Evolutionary conservation across 2,113 vertebrate species (phyloP).

Genomic region (Sitta europaea): DNA sequence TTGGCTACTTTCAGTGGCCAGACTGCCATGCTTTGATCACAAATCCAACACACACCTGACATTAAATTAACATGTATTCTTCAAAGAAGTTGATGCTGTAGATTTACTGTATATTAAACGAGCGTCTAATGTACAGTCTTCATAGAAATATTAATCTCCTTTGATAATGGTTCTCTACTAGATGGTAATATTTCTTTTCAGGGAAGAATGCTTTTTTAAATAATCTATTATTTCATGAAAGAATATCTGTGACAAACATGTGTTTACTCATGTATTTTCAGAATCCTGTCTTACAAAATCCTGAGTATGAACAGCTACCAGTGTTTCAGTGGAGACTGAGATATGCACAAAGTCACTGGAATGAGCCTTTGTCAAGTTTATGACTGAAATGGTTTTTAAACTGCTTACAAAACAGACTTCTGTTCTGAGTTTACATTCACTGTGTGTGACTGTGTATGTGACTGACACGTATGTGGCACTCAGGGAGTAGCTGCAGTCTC

Average conservation of each 20-base stretch:
- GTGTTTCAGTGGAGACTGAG: background rate
- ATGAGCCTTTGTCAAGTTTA: background rate
- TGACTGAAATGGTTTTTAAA: background rate
- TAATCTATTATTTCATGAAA: background rate
- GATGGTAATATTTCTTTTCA: background rate
- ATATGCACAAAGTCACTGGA: background rate
- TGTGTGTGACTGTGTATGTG: background rate
- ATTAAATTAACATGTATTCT: background rate
- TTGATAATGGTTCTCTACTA: background rate
- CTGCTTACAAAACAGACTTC: background rate
- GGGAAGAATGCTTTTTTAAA: background rate
- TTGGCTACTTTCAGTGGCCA: background rate
- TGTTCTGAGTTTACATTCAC: background rate
- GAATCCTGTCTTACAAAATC: background rate
- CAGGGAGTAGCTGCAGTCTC: background rate
- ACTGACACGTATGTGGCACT: accelerated
- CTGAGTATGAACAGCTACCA: background rate
- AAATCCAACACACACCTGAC: background rate
- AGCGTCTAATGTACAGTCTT: background rate
- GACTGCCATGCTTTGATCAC: background rate
- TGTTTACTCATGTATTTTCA: background rate
- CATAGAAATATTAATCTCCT: background rate
- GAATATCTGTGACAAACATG: background rate
- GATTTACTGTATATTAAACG: background rate
- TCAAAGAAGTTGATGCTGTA: background rate